phyloP scores from a whole-genome alignment of 2,797 vertebrate genomes.

The Bradypodion pumilum region DNA sequence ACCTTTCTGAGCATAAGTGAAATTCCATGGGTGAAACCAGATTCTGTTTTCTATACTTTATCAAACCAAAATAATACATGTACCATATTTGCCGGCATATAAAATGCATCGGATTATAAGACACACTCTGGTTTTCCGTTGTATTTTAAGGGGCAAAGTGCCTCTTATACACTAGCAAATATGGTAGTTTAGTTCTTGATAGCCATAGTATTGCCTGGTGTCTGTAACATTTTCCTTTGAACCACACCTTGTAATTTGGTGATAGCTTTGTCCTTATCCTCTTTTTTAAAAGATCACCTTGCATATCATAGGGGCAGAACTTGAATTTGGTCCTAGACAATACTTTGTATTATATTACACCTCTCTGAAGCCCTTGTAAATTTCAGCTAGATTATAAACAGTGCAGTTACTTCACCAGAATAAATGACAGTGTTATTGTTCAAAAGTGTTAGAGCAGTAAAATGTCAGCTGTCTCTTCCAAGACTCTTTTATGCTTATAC shows the following conservation, averaged over 20 bases:
- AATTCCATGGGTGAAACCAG: too few species aligned
- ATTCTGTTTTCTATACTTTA: too few species aligned
- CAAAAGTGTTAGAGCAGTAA: background rate
- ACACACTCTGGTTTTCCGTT: too few species aligned
- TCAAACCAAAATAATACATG: too few species aligned
- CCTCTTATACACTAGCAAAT: too few species aligned
- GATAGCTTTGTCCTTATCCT: background rate
- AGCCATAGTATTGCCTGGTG: background rate
- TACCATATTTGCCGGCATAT: too few species aligned
- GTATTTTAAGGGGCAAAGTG: too few species aligned
- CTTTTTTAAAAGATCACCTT: background rate
- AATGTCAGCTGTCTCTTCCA: background rate
- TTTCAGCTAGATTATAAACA: background rate
- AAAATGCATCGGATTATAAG: too few species aligned
- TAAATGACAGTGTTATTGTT: background rate
- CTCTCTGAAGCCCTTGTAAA: background rate
- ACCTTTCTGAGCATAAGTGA: too few species aligned
- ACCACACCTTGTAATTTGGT: background rate
- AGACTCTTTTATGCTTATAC: background rate
- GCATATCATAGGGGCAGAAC: background rate
- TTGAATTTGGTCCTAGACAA: background rate
- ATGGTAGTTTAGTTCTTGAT: background rate
- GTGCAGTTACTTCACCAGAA: background rate
- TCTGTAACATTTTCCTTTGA: background rate
- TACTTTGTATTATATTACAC: background rate